phyloP scores from a whole-genome alignment of 2,888 invertebrate genomes.

The Scaeva pyrastri region DNA sequence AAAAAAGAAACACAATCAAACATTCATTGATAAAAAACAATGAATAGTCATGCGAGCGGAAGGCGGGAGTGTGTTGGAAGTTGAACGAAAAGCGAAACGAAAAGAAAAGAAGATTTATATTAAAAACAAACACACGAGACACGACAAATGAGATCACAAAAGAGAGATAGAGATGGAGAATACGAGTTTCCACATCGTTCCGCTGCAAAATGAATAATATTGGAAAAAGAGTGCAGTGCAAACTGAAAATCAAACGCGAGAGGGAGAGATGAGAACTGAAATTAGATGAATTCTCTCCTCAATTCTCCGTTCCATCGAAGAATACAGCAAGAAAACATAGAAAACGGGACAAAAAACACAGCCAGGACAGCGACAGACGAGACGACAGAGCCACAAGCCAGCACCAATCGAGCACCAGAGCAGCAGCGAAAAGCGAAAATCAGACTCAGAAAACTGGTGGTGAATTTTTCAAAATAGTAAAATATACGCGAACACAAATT shows the following conservation, averaged over 20 bases:
- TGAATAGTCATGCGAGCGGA: background rate
- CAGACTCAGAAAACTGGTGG: slow-evolving; percentile 2
- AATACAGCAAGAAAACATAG: slow-evolving; percentile 31
- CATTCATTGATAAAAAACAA: slow-evolving; percentile 37
- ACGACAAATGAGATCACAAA: background rate
- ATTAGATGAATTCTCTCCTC: background rate
- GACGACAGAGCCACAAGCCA: too few species aligned
- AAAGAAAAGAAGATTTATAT: slow-evolving; percentile 5
- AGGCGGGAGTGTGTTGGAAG: background rate
- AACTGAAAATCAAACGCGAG: background rate
- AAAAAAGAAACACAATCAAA: background rate
- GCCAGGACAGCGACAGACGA: background rate
- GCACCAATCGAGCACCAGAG: too few species aligned
- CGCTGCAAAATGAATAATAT: slow-evolving; percentile 1
- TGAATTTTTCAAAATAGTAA: slow-evolving; percentile 57
- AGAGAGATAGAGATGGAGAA: slow-evolving; percentile 12
- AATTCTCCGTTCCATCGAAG: background rate
- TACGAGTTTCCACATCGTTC: slow-evolving; percentile 27
- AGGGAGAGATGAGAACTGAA: background rate
- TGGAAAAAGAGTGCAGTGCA: background rate
- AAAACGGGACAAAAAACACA: slow-evolving; percentile 38
- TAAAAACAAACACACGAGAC: background rate
- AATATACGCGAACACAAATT: slow-evolving; percentile 65
- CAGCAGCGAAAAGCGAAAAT: background rate
- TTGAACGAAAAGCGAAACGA: too few species aligned